Evolutionary conservation across 2,888 invertebrate species (phyloP).

Genomic region (Eustalomyia histrio): DNA sequence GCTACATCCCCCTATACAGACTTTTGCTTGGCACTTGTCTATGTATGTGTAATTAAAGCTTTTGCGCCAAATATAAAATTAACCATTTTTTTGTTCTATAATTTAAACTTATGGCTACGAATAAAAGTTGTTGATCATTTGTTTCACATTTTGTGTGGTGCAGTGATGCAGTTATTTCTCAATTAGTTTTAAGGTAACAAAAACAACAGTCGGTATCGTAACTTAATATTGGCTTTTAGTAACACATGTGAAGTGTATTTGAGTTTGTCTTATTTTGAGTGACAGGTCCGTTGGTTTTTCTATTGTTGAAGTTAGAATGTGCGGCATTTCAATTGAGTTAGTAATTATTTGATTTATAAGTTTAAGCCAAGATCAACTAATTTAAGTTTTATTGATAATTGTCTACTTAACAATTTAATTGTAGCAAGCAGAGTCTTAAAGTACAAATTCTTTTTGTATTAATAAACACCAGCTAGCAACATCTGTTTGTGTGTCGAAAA

Average conservation of each 20-base stretch:
- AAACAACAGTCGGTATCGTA: background rate
- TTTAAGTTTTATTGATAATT: background rate
- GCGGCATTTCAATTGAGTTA: constrained; percentile 20
- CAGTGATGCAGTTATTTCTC: constrained; percentile 21
- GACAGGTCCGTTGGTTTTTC: background rate
- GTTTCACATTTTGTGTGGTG: constrained; percentile 13
- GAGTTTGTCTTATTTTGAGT: background rate
- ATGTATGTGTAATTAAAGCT: constrained; percentile 55
- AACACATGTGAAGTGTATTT: background rate
- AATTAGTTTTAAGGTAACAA: constrained; percentile 9
- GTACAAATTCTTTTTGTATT: too few relatives aligned
- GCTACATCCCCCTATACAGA: constrained; percentile 57
- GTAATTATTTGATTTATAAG: background rate
- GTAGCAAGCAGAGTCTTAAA: too few relatives aligned
- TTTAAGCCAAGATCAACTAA: background rate
- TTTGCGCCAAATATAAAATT: constrained; percentile 49
- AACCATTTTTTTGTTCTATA: constrained; percentile 35
- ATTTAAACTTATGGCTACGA: background rate
- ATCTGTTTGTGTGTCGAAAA: too few relatives aligned
- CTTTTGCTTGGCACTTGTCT: constrained; percentile 45
- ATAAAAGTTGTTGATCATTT: background rate
- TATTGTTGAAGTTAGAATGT: background rate
- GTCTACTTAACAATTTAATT: background rate
- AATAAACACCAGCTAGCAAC: too few relatives aligned
- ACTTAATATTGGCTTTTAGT: background rate